phyloP scores from a whole-genome alignment of 2,888 invertebrate species.

The Lepidochrysops patricia region DNA sequence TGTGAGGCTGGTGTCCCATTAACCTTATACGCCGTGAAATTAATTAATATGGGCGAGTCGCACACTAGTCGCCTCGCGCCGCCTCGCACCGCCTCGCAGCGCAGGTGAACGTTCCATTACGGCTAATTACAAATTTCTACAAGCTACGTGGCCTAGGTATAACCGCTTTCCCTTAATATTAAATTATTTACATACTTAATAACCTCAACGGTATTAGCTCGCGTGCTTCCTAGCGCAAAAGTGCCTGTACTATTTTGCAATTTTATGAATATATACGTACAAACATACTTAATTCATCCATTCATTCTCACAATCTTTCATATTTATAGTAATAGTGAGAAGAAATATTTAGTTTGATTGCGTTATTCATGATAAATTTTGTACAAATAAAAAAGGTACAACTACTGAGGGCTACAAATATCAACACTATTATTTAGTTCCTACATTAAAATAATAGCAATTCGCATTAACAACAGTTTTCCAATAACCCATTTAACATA shows the following conservation, averaged over 20 bases:
- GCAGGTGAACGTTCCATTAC: constrained; percentile 59
- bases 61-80: constrained; percentile 41
- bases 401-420: no score
- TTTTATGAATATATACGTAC: no score
- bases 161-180: not conserved
- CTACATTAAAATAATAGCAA: constrained; percentile 2
- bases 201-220: not conserved
- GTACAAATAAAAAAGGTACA: no score
- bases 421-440: not conserved
- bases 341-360: no score
- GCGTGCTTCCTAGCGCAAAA: no score
- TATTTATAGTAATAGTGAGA: not conserved
- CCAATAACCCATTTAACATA: not conserved
- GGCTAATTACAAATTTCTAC: constrained; percentile 62
- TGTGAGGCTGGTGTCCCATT: constrained; percentile 20
- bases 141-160: constrained; percentile 23
- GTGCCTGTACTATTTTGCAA: no score
- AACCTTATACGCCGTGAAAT: constrained; percentile 26
- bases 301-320: no score
- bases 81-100: no score
- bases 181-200: not conserved
- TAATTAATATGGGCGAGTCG: constrained; percentile 33
- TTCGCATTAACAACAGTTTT: not conserved
- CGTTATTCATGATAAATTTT: no score
- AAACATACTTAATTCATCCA: no score